Evolutionary conservation across 2,888 invertebrate genomes (phyloP).

Genomic region (Drosophila stalkeri): DNA sequence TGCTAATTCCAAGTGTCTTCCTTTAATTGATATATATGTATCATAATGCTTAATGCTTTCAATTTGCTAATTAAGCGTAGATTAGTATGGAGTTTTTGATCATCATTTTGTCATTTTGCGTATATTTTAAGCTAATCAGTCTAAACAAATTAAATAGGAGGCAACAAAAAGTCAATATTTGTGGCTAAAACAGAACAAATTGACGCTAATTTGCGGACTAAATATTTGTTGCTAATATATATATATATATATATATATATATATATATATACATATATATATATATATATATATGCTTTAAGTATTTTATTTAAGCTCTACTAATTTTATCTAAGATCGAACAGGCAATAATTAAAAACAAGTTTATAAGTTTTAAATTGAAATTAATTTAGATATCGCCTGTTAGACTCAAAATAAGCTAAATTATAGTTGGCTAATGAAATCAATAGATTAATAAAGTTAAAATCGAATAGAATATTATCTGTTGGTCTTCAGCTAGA

Average conservation of each 20-base stretch:
- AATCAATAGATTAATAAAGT: conserved; percentile 1
- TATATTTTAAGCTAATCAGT: conserved; percentile 81
- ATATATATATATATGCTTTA: conserved; percentile 24
- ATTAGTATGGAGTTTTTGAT: conserved; percentile 14
- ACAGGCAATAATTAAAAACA: conserved; percentile 9
- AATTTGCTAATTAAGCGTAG: conserved; percentile 41
- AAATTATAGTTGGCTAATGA: conserved; percentile 8
- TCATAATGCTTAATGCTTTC: conserved; percentile 15
- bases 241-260: conserved; percentile 19
- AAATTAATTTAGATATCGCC: conserved; percentile 12
- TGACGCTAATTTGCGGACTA: conserved; percentile 57
- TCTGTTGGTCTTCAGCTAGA: conserved; percentile 13
- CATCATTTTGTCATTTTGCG: conserved; percentile 48
- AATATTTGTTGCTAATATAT: conserved; percentile 66
- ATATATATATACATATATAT: conserved; percentile 36
- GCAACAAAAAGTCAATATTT: conserved; percentile 55
- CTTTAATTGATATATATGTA: conserved; percentile 48
- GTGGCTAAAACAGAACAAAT: conserved; percentile 50
- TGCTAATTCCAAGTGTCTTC: conserved; percentile 44
- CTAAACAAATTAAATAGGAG: conserved; percentile 73
- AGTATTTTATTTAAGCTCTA: conserved; percentile 26
- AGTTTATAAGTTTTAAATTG: neutral
- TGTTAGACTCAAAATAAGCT: conserved; percentile 6
- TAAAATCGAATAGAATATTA: conserved; percentile 3
- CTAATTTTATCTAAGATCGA: conserved; percentile 31